Base-by-base conservation (phyloP, 2,113 vertebrate species). In the Nycticryphes semicollaris region DNA sequence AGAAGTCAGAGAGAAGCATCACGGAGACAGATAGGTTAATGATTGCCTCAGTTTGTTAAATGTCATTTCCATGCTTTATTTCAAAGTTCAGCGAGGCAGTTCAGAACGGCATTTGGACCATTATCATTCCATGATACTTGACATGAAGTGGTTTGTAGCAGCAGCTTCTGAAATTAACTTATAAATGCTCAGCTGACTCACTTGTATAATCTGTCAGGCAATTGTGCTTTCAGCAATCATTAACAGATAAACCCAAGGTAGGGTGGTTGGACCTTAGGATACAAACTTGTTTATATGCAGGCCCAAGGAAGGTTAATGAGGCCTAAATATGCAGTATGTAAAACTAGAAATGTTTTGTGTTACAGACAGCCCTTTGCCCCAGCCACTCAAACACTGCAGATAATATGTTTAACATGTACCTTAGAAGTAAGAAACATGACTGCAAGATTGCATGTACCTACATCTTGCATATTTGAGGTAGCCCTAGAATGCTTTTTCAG, bases 51-150 rank as follows among this genome's bases (percentile, higher is more conserved):
- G 35, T 81, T 91, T 2, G 1, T 84, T 81, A 89, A 86, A 91
- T 41, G 43, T 19, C 17, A 78, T 89, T 80, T 90, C 51, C 25
- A 72, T 21, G 56, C 37, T 77, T 70, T 67, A 80, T 51, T 41
- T 57, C 89, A 89, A 87, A 96, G 72, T 90, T 94, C 89, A 92
- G 76, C 20, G 70, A 72, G 77, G 35, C 31, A 74, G 64, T 68
- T 85, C 54, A 87, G 45, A 69, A 63, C 6, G 85, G 57, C 35
- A 76, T 80, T n/a, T 43, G 75, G 41, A 45, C 45, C 27, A n/a
- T 66, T 57, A 90, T 47, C 73, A 86, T 69, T 93, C 85, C 62
- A 79, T 27, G 33, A 56, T 68, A 56, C 35, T 83, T 92, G 70
- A 60, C 16, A 83, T 37, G 14, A 83, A 83, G 53, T 3, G 11